These are phyloP conservation scores for Cheilosia urbana DNA, from an alignment of 2,888 invertebrate genomes.

Conservation along the genomic window DNA sequence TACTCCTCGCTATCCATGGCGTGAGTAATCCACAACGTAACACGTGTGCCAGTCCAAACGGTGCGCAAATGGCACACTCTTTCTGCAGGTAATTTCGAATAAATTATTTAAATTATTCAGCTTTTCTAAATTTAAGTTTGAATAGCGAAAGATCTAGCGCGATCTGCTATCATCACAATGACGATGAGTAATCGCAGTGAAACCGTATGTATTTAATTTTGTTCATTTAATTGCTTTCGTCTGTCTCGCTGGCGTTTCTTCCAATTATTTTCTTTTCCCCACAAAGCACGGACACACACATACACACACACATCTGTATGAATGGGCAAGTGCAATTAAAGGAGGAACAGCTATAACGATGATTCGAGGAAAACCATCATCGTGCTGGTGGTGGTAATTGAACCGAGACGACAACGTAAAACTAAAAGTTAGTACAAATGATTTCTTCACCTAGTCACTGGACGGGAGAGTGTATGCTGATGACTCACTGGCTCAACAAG, in stretches of 20 bases:
- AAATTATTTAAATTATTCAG: constrained; percentile 35
- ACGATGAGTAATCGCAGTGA: constrained; percentile 33
- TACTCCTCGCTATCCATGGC: too few species aligned
- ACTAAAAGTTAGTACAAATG: not conserved
- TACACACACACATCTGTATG: too few species aligned
- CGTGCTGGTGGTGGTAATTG: not conserved
- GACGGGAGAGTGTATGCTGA: not conserved
- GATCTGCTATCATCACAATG: not conserved
- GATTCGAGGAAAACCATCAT: not conserved
- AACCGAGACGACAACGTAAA: constrained; percentile 20
- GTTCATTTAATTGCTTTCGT: not conserved
- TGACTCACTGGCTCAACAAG: too few species aligned
- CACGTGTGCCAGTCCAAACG: too few species aligned
- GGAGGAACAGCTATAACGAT: too few species aligned
- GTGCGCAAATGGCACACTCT: not conserved
- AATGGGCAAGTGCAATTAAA: too few species aligned
- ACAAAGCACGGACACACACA: too few species aligned
- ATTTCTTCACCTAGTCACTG: too few species aligned
- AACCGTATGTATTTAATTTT: constrained; percentile 14
- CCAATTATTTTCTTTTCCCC: too few species aligned
- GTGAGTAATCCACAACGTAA: too few species aligned
- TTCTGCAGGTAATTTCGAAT: constrained; percentile 18
- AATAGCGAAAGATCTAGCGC: constrained; percentile 7
- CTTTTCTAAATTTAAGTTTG: constrained; percentile 21
- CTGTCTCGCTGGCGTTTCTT: not conserved